Evolutionary conservation across 2,797 vertebrate species (phyloP).

Genomic region (Carduelis carduelis): DNA sequence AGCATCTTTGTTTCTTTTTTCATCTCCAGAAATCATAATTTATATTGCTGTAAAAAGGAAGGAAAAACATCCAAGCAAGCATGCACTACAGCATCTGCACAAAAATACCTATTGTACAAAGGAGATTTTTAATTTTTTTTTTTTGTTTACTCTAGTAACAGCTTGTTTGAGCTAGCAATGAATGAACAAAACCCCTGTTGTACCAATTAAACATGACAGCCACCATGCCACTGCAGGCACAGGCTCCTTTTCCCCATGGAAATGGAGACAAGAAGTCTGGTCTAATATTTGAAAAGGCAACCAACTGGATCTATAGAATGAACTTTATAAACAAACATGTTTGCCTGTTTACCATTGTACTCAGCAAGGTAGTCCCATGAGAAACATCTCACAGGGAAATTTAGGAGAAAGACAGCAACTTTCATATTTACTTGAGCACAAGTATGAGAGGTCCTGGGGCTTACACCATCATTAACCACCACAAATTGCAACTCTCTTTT

Average conservation of each 20-base stretch:
- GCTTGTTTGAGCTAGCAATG: conserved; percentile 46
- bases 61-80: not conserved
- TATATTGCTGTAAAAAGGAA: conserved; percentile 34
- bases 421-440: not conserved
- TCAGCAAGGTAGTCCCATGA: not conserved
- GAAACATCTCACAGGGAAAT: not conserved
- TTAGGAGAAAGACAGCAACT: not conserved
- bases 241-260: not conserved
- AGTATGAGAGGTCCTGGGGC: not conserved
- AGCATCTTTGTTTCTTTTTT: conserved; percentile 19
- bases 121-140: not conserved
- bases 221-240: not conserved
- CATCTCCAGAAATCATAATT: not conserved
- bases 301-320: not conserved
- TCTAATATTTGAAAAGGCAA: conserved; percentile 24
- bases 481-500: not conserved
- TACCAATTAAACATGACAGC: conserved; percentile 13
- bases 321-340: conserved; percentile 6
- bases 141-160: not conserved
- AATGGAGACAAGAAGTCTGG: conserved; percentile 12
- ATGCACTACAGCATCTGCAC: not conserved
- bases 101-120: not conserved
- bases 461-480: not conserved
- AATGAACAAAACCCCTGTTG: conserved; percentile 69
- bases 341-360: not conserved